These are phyloP conservation scores for Endomychus coccineus DNA, from an alignment of 2,888 invertebrate species.

Conservation along the genomic window DNA sequence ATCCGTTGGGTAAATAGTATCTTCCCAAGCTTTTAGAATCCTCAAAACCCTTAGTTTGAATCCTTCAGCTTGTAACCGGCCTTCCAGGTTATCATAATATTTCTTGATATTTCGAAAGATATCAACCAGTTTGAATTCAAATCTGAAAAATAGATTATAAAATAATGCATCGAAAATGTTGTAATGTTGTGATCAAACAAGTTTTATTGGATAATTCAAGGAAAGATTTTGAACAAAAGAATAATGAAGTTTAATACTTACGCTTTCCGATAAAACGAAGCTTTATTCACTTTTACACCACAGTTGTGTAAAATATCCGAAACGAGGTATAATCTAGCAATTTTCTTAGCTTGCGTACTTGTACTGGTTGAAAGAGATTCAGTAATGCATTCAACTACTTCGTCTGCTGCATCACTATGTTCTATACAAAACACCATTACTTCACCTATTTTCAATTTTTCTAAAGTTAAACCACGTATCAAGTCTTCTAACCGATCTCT, in stretches of 20 bases:
- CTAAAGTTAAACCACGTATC: slow-evolving; percentile 75
- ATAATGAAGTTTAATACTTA: slow-evolving; percentile 47
- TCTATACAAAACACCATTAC: slow-evolving; percentile 99
- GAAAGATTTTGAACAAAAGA: slow-evolving; percentile 1
- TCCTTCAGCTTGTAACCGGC: slow-evolving; percentile 89
- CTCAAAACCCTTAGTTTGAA: slow-evolving; percentile 85
- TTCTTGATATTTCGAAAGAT: slow-evolving; percentile 70
- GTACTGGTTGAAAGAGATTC: slow-evolving; percentile 73
- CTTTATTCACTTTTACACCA: slow-evolving; percentile 91
- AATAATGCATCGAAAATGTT: not conserved
- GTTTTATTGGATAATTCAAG: slow-evolving; percentile 2
- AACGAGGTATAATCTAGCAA: slow-evolving; percentile 88
- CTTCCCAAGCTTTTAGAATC: slow-evolving; percentile 94
- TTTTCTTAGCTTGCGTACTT: slow-evolving; percentile 80
- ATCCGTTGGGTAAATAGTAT: slow-evolving; percentile 94
- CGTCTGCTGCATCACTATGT: slow-evolving; percentile 95
- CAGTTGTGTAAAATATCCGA: slow-evolving; percentile 97
- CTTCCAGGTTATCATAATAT: slow-evolving; percentile 68
- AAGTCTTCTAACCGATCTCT: slow-evolving; percentile 89
- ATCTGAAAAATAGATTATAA: slow-evolving; percentile 57
- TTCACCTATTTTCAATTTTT: slow-evolving; percentile 77
- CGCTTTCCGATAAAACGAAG: slow-evolving; percentile 85
- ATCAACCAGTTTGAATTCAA: slow-evolving; percentile 72
- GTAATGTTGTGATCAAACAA: slow-evolving; percentile 5
- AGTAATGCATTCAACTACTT: slow-evolving; percentile 85